Conservation (phyloP, 2,113 vertebrate genomes). For the Eulacestoma nigropectus region DNA sequence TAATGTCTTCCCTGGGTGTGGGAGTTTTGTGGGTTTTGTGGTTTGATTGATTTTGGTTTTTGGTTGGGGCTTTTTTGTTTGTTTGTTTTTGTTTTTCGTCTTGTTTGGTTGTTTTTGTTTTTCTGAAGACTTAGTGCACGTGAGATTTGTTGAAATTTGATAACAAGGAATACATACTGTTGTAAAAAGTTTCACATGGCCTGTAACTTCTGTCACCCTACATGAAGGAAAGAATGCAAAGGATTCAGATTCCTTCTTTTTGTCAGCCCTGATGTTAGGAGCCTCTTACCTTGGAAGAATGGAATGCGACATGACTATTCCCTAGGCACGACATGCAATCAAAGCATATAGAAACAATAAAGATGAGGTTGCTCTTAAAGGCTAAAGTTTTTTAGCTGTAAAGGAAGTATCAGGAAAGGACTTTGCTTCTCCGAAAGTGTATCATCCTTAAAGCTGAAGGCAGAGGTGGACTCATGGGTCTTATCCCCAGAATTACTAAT, state of each 20-base stretch:
- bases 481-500: neutral
- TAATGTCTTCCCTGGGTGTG: neutral
- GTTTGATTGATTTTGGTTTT: neutral
- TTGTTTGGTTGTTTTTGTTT: neutral
- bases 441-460: neutral
- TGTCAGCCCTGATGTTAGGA: neutral
- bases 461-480: neutral
- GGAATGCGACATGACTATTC: neutral
- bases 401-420: neutral
- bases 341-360: neutral
- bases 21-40: neutral
- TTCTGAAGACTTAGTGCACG: rapidly evolving
- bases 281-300: neutral
- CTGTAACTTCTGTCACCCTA: neutral
- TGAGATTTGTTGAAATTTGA: neutral
- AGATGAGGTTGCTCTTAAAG: neutral
- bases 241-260: neutral
- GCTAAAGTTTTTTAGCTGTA: neutral
- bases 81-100: neutral
- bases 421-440: neutral
- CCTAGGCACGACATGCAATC: neutral
- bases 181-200: neutral
- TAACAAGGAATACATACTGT: neutral
- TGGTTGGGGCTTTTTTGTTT: neutral
- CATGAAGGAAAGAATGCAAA: neutral